phyloP scores from a whole-genome alignment of 2,113 vertebrate species.

The Atlantisia rogersi region DNA sequence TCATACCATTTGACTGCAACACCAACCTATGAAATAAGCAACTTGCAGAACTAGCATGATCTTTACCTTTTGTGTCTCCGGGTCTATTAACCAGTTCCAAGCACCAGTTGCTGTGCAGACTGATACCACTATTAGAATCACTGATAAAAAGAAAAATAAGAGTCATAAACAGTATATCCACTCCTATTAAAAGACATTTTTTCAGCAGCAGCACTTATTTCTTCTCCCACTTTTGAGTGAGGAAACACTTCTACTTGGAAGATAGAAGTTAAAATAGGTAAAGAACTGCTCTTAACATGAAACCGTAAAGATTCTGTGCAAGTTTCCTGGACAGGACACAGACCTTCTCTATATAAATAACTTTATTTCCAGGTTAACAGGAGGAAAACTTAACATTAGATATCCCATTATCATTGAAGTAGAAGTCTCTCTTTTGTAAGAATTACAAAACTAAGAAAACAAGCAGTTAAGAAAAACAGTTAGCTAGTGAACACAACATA shows the following conservation, averaged over 20 bases:
- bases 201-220: background rate
- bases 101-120: conserved; percentile 98
- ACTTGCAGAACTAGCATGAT: background rate
- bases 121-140: conserved; percentile 98
- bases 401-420: background rate
- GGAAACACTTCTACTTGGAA: background rate
- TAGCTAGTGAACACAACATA: background rate
- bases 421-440: background rate
- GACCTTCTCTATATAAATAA: background rate
- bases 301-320: background rate
- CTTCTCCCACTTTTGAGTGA: background rate
- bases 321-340: background rate
- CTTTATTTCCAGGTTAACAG: background rate
- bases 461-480: background rate
- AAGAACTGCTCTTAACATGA: background rate
- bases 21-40: background rate
- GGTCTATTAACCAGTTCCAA: conserved; percentile 99
- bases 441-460: background rate
- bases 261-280: background rate
- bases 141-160: conserved; percentile 74
- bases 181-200: background rate
- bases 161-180: conserved; percentile 19
- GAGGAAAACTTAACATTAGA: background rate
- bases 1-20: background rate
- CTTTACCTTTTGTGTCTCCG: conserved; percentile 95